These are phyloP conservation scores for Corythornis madagascariensis DNA, from an alignment of 2,113 vertebrate species.

Conservation along the genomic window DNA sequence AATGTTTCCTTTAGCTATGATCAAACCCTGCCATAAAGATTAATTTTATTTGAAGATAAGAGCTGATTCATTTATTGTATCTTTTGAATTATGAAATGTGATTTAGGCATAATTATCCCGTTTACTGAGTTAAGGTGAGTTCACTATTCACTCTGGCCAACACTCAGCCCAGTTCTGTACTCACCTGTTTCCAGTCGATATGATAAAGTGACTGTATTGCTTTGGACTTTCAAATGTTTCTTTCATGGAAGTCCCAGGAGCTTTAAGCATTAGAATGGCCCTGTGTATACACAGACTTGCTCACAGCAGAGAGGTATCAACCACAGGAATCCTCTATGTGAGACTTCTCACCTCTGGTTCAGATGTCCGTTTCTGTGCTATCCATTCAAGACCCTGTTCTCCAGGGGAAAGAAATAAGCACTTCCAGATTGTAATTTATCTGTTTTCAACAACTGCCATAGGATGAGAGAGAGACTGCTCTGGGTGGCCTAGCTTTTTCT, in stretches of 20 bases:
- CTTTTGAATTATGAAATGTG: constrained; percentile 60
- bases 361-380: not conserved
- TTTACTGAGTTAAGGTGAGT: constrained; percentile 17
- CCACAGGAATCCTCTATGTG: not conserved
- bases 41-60: constrained; percentile 25
- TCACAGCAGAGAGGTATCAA: not conserved
- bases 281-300: not conserved
- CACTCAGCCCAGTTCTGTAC: not conserved
- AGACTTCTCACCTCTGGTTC: not conserved
- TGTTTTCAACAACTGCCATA: not conserved
- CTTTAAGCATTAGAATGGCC: not conserved
- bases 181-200: not conserved
- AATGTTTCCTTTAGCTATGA: constrained; percentile 21
- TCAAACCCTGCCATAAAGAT: constrained; percentile 5
- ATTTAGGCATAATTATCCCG: constrained; percentile 19
- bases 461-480: not conserved
- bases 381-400: not conserved
- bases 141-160: not conserved
- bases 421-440: not conserved
- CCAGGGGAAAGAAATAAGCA: not conserved
- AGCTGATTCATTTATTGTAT: constrained; percentile 37
- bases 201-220: not conserved
- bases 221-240: not conserved
- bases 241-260: not conserved
- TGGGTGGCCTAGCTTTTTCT: not conserved